phyloP scores from a whole-genome alignment of 35 echinoderm and acorn worm species.

The Diadema setosum region DNA sequence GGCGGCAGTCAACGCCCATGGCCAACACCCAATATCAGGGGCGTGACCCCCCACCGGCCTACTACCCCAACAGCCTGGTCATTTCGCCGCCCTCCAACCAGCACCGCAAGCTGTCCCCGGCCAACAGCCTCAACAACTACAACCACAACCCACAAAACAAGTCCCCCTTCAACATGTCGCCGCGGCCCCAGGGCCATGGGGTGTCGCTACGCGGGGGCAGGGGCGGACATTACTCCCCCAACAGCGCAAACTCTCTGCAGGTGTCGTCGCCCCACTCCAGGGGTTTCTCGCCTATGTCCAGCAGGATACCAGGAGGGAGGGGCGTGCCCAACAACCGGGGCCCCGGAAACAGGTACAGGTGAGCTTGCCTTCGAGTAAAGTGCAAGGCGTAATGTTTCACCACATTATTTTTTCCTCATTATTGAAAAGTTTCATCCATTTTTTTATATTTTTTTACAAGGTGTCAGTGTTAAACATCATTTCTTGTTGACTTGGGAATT shows the following conservation, averaged over 20 bases:
- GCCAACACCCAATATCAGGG: constrained; percentile 47
- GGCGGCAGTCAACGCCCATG: constrained; percentile 78
- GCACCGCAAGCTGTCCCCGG: constrained; percentile 86
- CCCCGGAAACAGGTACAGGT: constrained; percentile 36
- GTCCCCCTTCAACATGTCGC: constrained; percentile 74
- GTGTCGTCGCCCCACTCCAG: constrained; percentile 74
- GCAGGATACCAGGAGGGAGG: constrained; percentile 8
- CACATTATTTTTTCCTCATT: no score
- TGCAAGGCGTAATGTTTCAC: no score
- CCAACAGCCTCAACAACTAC: constrained; percentile 93
- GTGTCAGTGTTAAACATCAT: no score
- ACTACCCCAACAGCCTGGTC: constrained; percentile 56
- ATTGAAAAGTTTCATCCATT: no score
- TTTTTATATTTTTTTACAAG: no score
- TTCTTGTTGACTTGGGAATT: no score
- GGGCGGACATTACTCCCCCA: not conserved
- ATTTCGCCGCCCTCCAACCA: constrained; percentile 86
- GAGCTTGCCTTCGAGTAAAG: no score
- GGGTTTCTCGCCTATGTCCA: constrained; percentile 74
- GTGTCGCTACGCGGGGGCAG: constrained; percentile 44
- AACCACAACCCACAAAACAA: constrained; percentile 64
- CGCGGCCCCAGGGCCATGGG: constrained; percentile 5
- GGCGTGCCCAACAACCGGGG: constrained; percentile 20
- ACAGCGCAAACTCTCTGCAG: constrained; percentile 70
- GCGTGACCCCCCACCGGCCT: constrained; percentile 24